A percentile compares a stretch with the other conserved stretches of the same genome.
These are phyloP conservation scores for Prorops nasuta DNA, from an alignment of 1,140 invertebrate genomes.

Conservation along the genomic window DNA sequence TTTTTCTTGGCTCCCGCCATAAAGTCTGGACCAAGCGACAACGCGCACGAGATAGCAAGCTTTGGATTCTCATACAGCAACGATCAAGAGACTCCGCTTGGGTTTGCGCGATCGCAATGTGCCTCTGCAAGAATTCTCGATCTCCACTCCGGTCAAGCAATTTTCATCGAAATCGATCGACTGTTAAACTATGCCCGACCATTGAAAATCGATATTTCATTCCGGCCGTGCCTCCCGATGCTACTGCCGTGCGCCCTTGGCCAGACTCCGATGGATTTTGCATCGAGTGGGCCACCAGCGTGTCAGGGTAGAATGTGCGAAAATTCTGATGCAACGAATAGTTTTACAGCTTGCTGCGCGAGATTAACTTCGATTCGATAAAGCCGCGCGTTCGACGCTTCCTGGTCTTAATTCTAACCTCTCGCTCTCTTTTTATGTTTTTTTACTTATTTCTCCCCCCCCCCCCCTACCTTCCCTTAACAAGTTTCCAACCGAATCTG, in stretches of 20 bases:
- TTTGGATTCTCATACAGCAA: slow-evolving; percentile 25
- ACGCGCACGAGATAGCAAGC: slow-evolving; percentile 14
- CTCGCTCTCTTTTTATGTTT: too few relatives aligned
- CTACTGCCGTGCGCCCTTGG: slow-evolving; percentile 3
- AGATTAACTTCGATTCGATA: slow-evolving; percentile 20
- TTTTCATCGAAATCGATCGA: slow-evolving; percentile 35
- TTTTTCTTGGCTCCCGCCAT: slow-evolving; percentile 28
- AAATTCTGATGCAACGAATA: slow-evolving; percentile 19
- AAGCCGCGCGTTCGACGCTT: too few relatives aligned
- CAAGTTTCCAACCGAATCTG: too few relatives aligned
- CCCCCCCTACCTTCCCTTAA: too few relatives aligned
- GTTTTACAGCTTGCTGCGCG: slow-evolving; percentile 9
- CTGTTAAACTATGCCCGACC: slow-evolving; percentile 36
- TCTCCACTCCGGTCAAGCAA: slow-evolving; percentile 22
- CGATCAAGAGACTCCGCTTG: too few relatives aligned
- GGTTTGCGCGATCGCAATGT: too few relatives aligned
- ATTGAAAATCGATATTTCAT: slow-evolving; percentile 40
- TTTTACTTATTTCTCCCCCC: too few relatives aligned
- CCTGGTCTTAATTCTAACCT: too few relatives aligned
- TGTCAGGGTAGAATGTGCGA: slow-evolving; percentile 13
- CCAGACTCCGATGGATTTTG: slow-evolving; percentile 30
- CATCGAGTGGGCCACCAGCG: slow-evolving; percentile 10
- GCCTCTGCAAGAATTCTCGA: too few relatives aligned
- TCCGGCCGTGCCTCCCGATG: slow-evolving; percentile 26
- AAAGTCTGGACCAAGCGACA: slow-evolving; percentile 24